These are phyloP conservation scores for Cololabis saira DNA, from an alignment of 2,113 vertebrate genomes.

Conservation along the genomic window DNA sequence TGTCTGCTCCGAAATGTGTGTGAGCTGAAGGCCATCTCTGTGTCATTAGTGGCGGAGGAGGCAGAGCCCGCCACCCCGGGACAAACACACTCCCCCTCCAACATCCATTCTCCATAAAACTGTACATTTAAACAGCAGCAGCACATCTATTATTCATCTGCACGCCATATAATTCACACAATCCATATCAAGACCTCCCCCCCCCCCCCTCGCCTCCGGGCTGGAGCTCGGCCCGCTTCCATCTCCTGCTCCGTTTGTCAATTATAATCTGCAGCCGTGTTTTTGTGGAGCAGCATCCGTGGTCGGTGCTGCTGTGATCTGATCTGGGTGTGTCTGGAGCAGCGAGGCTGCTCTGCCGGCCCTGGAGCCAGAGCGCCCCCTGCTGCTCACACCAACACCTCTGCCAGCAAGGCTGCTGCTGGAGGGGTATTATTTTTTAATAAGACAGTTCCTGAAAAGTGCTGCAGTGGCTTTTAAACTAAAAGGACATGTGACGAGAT, in stretches of 20 bases:
- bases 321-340: conserved; percentile 26
- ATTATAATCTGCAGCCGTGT: conserved; percentile 20
- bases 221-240: not conserved
- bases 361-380: conserved; percentile 43
- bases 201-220: not conserved
- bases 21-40: conserved; percentile 35
- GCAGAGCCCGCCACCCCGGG: conserved; percentile 11
- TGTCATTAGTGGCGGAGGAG: conserved; percentile 24
- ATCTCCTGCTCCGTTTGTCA: not conserved
- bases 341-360: not conserved
- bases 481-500: too few species aligned
- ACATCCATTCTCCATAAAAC: not conserved
- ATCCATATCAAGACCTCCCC: not conserved
- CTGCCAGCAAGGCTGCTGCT: not conserved
- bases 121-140: conserved; percentile 14
- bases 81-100: conserved; percentile 16
- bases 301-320: not conserved
- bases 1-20: conserved; percentile 10
- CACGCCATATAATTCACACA: conserved; percentile 11
- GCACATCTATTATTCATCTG: conserved; percentile 55
- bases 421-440: too few species aligned
- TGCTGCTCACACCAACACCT: conserved; percentile 22
- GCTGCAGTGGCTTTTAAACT: too few species aligned
- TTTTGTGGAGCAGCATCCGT: not conserved
- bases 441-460: too few species aligned